Percentiles rank a stretch among this genome's conserved stretches.
Conservation (phyloP, 2,113 vertebrate species). For the Rhineura floridana region DNA sequence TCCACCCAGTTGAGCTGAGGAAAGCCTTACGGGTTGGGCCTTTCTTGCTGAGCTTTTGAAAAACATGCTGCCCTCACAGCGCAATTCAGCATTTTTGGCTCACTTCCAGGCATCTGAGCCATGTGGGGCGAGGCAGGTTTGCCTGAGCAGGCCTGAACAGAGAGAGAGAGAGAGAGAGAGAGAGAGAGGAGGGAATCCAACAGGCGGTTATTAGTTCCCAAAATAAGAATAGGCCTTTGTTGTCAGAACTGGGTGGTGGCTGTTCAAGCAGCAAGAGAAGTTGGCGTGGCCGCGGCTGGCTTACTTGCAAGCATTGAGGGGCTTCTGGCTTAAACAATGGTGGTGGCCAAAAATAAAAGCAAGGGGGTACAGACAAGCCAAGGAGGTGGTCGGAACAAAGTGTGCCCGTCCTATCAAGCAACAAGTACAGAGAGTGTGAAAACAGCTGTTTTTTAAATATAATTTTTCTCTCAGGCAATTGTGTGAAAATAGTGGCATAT, state of each 20-base stretch:
- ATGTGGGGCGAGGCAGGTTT: conserved; percentile 6
- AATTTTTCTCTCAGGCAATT: background rate
- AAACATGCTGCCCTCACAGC: conserved; percentile 9
- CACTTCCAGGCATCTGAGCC: conserved; percentile 26
- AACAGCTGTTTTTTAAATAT: background rate
- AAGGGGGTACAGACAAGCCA: background rate
- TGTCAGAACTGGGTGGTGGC: conserved; percentile 17
- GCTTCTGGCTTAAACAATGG: background rate
- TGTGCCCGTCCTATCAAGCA: background rate
- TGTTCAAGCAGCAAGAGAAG: background rate
- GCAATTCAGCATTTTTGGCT: conserved; percentile 15
- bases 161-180: no score
- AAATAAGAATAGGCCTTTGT: conserved; percentile 27
- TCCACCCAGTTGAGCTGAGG: conserved; percentile 1
- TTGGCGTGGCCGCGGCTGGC: background rate
- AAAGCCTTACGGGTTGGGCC: background rate
- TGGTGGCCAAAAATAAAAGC: background rate
- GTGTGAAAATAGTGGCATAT: background rate
- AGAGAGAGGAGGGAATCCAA: conserved; percentile 3
- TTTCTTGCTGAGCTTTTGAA: conserved; percentile 31
- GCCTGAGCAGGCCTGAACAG: conserved; percentile 29
- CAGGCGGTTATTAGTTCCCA: background rate
- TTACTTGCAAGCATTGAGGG: background rate
- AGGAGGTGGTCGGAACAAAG: background rate
- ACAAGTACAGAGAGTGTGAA: background rate